phyloP scores from a whole-genome alignment of 2,888 invertebrate genomes.

The Phania funesta region DNA sequence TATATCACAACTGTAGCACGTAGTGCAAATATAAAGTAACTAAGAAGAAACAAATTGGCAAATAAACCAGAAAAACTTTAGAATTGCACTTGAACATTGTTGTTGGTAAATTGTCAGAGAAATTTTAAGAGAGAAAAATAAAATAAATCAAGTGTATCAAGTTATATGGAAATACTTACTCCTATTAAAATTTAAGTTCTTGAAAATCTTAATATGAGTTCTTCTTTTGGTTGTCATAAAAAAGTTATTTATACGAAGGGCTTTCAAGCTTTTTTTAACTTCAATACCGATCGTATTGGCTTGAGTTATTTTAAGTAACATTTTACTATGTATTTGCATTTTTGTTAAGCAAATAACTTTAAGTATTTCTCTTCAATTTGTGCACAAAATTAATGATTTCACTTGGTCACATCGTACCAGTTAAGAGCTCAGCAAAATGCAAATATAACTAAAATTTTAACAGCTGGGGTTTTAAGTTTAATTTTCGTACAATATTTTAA shows the following conservation, averaged over 20 bases:
- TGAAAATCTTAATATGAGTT: neutral
- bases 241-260: too few species aligned
- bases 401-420: neutral
- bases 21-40: conserved; percentile 32
- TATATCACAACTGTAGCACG: conserved; percentile 59
- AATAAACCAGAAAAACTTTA: conserved; percentile 56
- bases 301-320: too few species aligned
- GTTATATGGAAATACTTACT: neutral
- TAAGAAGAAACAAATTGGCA: conserved; percentile 36
- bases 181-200: too few species aligned
- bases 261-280: too few species aligned
- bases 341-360: too few species aligned
- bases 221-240: neutral
- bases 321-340: too few species aligned
- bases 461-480: neutral
- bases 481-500: neutral
- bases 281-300: too few species aligned
- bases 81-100: conserved; percentile 54
- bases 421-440: neutral
- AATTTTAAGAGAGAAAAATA: neutral
- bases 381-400: neutral
- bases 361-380: too few species aligned
- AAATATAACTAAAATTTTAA: neutral
- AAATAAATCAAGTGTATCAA: neutral
- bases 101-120: neutral